Evolutionary conservation across 2,888 invertebrate genomes (phyloP).

Genomic region (Tethea ocularis): DNA sequence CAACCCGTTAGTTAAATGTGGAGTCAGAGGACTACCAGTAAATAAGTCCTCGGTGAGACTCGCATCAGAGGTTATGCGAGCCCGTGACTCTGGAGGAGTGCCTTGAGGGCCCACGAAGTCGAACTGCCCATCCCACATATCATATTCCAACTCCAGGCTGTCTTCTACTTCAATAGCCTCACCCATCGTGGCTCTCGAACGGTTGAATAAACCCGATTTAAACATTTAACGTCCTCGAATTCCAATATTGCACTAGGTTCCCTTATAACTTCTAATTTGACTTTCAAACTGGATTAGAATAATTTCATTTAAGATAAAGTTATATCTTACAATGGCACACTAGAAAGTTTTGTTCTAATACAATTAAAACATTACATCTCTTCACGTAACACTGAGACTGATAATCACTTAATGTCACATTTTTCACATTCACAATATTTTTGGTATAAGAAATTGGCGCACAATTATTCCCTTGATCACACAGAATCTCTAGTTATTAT

Average conservation of each 20-base stretch:
- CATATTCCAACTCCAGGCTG: constrained; percentile 90
- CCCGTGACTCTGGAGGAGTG: constrained; percentile 59
- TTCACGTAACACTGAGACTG: constrained; percentile 42
- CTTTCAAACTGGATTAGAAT: constrained; percentile 67
- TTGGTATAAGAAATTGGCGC: constrained; percentile 8
- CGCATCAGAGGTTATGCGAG: constrained; percentile 66
- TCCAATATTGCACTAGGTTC: constrained; percentile 65
- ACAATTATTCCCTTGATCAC: constrained; percentile 22
- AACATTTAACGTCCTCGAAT: constrained; percentile 66
- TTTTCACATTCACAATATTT: constrained; percentile 44
- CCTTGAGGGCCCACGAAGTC: constrained; percentile 89
- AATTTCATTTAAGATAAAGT: constrained; percentile 60
- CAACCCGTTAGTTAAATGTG: constrained; percentile 72
- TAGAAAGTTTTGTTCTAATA: constrained; percentile 36
- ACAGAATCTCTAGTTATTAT: constrained; percentile 63
- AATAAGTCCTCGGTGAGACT: constrained; percentile 78
- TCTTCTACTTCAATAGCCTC: constrained; percentile 79
- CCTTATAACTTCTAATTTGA: constrained; percentile 44
- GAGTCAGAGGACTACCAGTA: constrained; percentile 74
- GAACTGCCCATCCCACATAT: constrained; percentile 95
- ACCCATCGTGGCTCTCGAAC: constrained; percentile 73
- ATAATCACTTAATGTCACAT: constrained; percentile 61
- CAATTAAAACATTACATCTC: constrained; percentile 44
- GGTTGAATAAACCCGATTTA: constrained; percentile 75
- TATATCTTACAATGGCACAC: constrained; percentile 70